Evolutionary conservation across 2,797 vertebrate genomes (phyloP), one percentile per base, ranked within the genome.

Genomic region (Zalophus californianus): DNA sequence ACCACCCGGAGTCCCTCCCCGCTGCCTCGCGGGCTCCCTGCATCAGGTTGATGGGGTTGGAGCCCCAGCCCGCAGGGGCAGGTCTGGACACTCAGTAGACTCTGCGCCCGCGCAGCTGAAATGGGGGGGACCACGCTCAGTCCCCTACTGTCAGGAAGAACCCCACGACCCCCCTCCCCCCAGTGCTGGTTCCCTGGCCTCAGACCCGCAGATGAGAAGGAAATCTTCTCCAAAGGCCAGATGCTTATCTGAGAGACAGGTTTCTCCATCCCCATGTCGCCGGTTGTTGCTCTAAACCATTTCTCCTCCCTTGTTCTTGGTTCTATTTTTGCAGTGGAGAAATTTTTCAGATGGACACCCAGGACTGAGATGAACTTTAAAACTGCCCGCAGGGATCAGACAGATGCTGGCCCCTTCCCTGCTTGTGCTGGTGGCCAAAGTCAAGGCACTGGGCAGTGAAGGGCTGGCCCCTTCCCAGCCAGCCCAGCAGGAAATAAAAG

Each of bases 111-210:
- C 0, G 11, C 32, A 27, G 23, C 68, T 1, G 64, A 23, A 32
- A 41, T 32, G 1, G 12, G 11, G 62, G 38, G 38, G n/a, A 62
- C 25, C 0, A 1, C 15, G 0, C 50, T 2, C 35, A 10, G 29
- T 18, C 2, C 4, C 3, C 5, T 2, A 4, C 23, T 27, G 35
- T 20, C 1, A 0, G 25, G 84, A 44, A 86, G 78, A 73, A 44
- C 25, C 54, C 60, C 13, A 0, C 0, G 25, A 21, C 48, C 4
- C 0, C 29, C 32, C 16, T 25, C 77, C 50, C 48, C 15, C 38
- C 41, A 2, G 11, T 3, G 50, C 78, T 68, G 75, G 9, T 44
- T 72, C 35, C 29, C 50, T 2, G 25, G 60, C 85, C 78, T 38
- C 56, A 32, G 75, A 52, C 21, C 16, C 58, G 2, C 12, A 2